phyloP scores from a whole-genome alignment of 2,797 vertebrate genomes.

The Odontamblyopus rebecca region DNA sequence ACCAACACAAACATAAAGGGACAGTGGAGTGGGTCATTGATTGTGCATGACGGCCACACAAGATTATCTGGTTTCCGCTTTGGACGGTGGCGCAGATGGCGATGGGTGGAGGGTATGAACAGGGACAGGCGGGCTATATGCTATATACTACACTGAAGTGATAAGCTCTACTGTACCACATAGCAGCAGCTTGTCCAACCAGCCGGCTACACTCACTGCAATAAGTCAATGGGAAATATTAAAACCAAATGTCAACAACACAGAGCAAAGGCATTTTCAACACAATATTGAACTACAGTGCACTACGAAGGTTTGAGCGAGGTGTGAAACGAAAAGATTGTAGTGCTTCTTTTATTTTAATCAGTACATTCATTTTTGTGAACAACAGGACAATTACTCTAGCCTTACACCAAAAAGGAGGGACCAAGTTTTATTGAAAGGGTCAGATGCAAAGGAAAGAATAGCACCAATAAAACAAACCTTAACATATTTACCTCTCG shows the following conservation, averaged over 20 bases:
- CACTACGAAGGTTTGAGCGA: not conserved
- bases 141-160: slow-evolving; percentile 59
- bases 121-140: slow-evolving; percentile 58
- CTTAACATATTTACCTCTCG: too few relatives aligned
- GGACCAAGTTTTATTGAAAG: too few relatives aligned
- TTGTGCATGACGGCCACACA: slow-evolving; percentile 55
- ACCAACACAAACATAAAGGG: slow-evolving; percentile 30
- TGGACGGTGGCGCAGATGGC: slow-evolving; percentile 73
- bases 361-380: not conserved
- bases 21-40: slow-evolving; percentile 45
- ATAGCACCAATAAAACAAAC: too few relatives aligned
- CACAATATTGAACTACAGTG: not conserved
- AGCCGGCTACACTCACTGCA: slow-evolving; percentile 16
- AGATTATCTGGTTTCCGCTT: slow-evolving; percentile 76
- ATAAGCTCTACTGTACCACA: slow-evolving; percentile 65
- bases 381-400: too few relatives aligned
- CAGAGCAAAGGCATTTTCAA: not conserved
- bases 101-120: slow-evolving; percentile 46
- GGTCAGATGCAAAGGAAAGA: too few relatives aligned
- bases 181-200: slow-evolving; percentile 32
- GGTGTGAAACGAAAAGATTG: too few relatives aligned
- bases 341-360: too few relatives aligned
- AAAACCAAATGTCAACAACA: slow-evolving; percentile 3
- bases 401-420: too few relatives aligned
- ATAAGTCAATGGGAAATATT: not conserved